Evolutionary conservation across 2,888 invertebrate genomes (phyloP), one percentile per base, ranked within the genome.

Genomic region (Ashinkailepas kermadecensis): DNA sequence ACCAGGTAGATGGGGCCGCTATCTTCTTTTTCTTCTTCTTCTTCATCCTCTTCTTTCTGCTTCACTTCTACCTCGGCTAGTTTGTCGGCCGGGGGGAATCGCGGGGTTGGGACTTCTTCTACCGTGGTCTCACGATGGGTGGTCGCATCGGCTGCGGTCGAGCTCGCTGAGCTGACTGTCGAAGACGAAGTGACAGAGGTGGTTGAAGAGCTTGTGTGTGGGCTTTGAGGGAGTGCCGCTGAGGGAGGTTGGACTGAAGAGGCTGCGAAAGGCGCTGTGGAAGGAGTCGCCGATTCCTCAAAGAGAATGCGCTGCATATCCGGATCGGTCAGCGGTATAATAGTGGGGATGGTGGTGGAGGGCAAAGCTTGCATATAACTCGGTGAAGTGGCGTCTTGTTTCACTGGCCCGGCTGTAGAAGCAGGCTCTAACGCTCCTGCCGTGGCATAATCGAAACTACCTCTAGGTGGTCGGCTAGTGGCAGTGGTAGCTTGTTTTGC

Each of bases 1-100:
- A 79, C 79, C 23, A 79, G 58, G 57, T 79, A 79, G 23, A 79
- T 57, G 58, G 79, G 79, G 6, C 15, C 23, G 58, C 23, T 15
- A 12, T 4, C 57, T 59, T n/a, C 23, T 10, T 6, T 0, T 4
- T 57, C 58, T 13, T 58, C 79, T 3, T n/a, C 13, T 12, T 58
- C 58, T 4, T 15, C 13, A 13, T 67, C 18, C 65, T 67, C n/a
- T 67, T 15, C 65, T 67, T 67, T 23, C 65, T 1, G 65, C 2
- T 10, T 23, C 8, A 15, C 21, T 67, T 67, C 3, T 1, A n/a
- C 10, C 21, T 12, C 57, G 12, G 13, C 57, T 58, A 58, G 23
- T 13, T 58, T 15, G 15, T 39, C 54, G 25, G 8, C 15, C 54
- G 18, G 54, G 3, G 8, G 10, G 1, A 65, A n/a, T 10, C 65